Percentiles rank a stretch among this genome's conserved stretches.
Evolutionary conservation across 2,888 invertebrate species (phyloP).

Genomic region (Apamea anceps): DNA sequence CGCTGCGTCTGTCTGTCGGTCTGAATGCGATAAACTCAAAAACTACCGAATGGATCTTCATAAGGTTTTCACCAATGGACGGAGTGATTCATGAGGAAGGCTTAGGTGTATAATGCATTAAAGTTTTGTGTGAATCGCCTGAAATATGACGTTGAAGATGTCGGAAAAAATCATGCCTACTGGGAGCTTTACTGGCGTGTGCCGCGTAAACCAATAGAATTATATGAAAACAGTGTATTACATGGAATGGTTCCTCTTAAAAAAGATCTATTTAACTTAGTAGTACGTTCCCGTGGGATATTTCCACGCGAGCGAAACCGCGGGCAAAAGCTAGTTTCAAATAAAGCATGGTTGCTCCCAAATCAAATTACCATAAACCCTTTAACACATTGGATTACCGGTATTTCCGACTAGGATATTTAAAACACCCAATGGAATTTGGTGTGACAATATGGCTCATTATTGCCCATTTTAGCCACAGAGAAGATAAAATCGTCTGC

Average conservation of each 20-base stretch:
- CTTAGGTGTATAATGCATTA: background rate
- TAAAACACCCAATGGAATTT: background rate
- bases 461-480: conserved; percentile 3
- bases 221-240: background rate
- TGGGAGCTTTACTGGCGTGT: background rate
- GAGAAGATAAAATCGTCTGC: conserved; percentile 1
- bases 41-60: background rate
- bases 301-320: too few species aligned
- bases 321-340: background rate
- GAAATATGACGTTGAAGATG: background rate
- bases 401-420: background rate
- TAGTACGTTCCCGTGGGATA: background rate
- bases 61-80: background rate
- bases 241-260: background rate
- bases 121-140: background rate
- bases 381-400: background rate
- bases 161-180: background rate
- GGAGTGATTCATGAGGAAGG: background rate
- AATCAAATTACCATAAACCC: background rate
- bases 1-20: too few species aligned
- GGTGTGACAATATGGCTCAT: background rate
- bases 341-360: background rate
- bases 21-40: background rate
- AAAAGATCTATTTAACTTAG: background rate
- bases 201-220: background rate